Evolutionary conservation across 2,797 vertebrate species (phyloP).

Genomic region (Protonibea diacanthus): DNA sequence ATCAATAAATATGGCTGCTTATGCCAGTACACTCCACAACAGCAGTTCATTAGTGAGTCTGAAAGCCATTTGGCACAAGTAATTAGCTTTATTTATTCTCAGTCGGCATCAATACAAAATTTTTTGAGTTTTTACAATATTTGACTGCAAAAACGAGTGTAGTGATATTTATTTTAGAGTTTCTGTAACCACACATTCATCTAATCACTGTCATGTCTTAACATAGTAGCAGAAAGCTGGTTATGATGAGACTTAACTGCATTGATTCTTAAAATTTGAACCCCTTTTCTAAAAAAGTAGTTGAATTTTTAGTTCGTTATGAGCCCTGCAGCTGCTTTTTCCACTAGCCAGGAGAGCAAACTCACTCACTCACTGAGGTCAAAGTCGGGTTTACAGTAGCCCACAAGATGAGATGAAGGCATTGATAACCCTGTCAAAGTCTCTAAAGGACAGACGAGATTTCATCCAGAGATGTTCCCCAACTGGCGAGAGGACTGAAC

Average conservation of each 20-base stretch:
- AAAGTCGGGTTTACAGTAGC: conserved; percentile 2
- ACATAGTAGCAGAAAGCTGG: neutral
- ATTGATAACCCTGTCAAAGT: conserved; percentile 27
- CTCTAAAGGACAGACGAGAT: conserved; percentile 15
- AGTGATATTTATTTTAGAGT: neutral
- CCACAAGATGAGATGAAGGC: conserved; percentile 15
- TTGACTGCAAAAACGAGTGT: neutral
- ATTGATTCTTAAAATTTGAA: neutral
- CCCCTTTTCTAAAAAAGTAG: neutral
- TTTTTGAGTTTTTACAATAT: conserved; percentile 1
- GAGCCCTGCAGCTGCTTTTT: conserved; percentile 13
- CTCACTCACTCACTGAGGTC: conserved; percentile 22
- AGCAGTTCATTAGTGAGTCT: conserved; percentile 32
- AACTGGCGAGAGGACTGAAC: conserved; percentile 24
- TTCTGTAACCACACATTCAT: neutral
- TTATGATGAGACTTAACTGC: neutral
- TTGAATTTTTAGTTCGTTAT: neutral
- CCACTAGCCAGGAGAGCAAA: neutral
- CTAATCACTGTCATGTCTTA: neutral
- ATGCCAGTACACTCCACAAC: conserved; percentile 15
- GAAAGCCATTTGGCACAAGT: conserved; percentile 35
- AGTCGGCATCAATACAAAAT: conserved; percentile 32
- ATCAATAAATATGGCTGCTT: conserved; percentile 14
- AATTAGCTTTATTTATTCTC: conserved; percentile 33
- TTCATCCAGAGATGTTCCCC: conserved; percentile 23